phyloP scores from a whole-genome alignment of 2,113 vertebrate genomes.

The Siphamia tubifer region DNA sequence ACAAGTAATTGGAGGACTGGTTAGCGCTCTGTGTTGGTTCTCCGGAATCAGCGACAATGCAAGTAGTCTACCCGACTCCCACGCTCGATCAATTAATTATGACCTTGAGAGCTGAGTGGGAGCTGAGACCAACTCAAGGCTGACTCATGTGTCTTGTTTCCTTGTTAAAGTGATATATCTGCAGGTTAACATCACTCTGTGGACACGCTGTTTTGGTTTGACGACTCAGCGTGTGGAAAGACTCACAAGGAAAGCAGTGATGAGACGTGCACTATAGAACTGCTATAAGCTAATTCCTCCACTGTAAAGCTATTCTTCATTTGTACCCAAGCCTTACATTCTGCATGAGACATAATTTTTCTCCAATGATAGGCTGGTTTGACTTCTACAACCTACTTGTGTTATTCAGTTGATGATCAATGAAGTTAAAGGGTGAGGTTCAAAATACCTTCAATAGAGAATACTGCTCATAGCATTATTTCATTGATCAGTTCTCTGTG shows the following conservation, averaged over 20 bases:
- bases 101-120: conserved; percentile 42
- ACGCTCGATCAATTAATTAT: conserved; percentile 61
- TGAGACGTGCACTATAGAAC: neutral
- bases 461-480: neutral
- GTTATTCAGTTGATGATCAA: conserved; percentile 3
- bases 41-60: neutral
- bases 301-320: neutral
- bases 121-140: conserved; percentile 30
- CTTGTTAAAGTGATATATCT: conserved; percentile 22
- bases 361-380: neutral
- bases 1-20: conserved; percentile 64
- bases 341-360: neutral
- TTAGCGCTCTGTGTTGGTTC: conserved; percentile 24
- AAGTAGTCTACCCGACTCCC: conserved; percentile 38
- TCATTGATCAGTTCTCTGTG: neutral
- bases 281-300: neutral
- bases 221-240: neutral
- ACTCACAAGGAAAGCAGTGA: neutral
- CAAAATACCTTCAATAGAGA: neutral
- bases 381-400: neutral
- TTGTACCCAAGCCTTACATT: neutral
- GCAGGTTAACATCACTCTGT: neutral
- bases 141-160: conserved; percentile 28
- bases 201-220: neutral
- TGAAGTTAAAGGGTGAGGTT: neutral